Conservation (phyloP, 2,797 vertebrate species). For the Sebastes kiyomatsui region DNA sequence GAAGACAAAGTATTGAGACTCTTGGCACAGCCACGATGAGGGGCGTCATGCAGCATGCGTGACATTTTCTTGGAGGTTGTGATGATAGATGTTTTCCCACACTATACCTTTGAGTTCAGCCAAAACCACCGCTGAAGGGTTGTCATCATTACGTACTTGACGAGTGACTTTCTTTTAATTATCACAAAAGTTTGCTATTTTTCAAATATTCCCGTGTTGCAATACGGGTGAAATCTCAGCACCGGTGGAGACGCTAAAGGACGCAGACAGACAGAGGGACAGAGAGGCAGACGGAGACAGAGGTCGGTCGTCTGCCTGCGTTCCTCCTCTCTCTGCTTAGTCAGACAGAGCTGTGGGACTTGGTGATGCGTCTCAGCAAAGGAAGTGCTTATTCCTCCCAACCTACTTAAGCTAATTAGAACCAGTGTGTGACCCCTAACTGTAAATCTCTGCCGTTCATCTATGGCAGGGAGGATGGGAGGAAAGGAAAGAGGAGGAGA, state of each 20-base stretch:
- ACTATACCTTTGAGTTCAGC: background rate
- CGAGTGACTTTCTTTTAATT: background rate
- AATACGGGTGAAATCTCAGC: background rate
- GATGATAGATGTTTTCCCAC: conserved; percentile 11
- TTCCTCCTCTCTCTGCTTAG: conserved; percentile 46
- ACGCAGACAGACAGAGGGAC: conserved; percentile 8
- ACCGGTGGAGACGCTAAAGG: background rate
- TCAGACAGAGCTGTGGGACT: conserved; percentile 64
- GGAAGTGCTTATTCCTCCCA: conserved; percentile 71
- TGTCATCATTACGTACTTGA: conserved; percentile 9
- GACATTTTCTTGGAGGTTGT: conserved; percentile 24
- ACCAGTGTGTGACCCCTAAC: conserved; percentile 71
- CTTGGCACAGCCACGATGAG: background rate
- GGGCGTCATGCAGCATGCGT: background rate
- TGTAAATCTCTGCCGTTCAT: conserved; percentile 78
- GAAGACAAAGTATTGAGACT: background rate
- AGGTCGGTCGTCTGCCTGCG: conserved; percentile 31
- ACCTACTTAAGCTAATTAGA: conserved; percentile 83
- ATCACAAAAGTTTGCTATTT: background rate
- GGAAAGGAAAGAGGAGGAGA: background rate
- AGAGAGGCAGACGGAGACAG: conserved; percentile 15
- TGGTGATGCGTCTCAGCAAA: conserved; percentile 51
- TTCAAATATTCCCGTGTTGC: background rate
- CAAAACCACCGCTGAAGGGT: conserved; percentile 3
- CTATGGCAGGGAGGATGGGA: conserved; percentile 39